Conservation (phyloP, 23 tunicate genomes). For the Phallusia fumigata region DNA sequence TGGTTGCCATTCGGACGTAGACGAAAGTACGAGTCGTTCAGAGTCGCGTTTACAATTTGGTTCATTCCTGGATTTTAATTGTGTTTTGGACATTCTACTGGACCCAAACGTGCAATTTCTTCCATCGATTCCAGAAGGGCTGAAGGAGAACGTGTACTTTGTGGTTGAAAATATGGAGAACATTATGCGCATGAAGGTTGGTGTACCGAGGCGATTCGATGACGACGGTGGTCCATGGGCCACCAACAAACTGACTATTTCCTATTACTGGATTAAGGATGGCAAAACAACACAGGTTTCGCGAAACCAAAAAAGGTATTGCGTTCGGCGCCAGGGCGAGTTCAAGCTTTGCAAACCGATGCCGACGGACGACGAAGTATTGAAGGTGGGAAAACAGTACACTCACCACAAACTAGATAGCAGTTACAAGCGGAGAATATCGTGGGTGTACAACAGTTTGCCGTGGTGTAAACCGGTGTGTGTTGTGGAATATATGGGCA, state of each 20-base stretch:
- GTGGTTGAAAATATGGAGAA: constrained; percentile 25
- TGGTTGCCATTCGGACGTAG: not conserved
- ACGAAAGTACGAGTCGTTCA: not conserved
- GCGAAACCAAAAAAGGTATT: not conserved
- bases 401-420: not conserved
- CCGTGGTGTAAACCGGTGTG: not conserved
- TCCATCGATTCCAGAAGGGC: constrained; percentile 26
- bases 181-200: constrained; percentile 3
- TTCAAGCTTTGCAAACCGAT: not conserved
- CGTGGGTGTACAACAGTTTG: not conserved
- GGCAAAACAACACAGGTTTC: not conserved
- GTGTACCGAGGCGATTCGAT: constrained; percentile 8
- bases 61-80: not conserved
- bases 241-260: not conserved
- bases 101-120: not conserved
- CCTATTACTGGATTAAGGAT: not conserved
- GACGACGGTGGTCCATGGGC: constrained; percentile 45
- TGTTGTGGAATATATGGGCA: not conserved
- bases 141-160: constrained; percentile 23
- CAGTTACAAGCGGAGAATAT: not conserved
- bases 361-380: not conserved
- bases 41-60: not conserved
- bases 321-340: not conserved
- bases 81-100: not conserved
- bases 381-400: not conserved